Conservation (phyloP, 1,140 invertebrate genomes). For the Drosophila erecta region DNA sequence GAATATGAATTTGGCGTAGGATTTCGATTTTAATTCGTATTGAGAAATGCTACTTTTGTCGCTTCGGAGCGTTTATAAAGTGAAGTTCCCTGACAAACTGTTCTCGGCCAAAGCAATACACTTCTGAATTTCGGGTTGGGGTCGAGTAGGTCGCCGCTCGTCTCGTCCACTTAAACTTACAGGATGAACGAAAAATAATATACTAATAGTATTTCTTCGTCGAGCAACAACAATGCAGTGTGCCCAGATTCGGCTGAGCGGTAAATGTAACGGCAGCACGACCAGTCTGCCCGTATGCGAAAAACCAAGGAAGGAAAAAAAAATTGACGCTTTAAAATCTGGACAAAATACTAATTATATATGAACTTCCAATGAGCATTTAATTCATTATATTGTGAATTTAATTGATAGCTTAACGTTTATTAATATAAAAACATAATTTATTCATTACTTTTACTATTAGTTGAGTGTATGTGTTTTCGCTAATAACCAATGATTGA, state of each 20-base stretch:
- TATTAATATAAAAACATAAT: no score
- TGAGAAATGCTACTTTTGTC: background rate
- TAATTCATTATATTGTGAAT: no score
- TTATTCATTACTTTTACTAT: no score
- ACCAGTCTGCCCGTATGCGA: background rate
- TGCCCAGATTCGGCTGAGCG: background rate
- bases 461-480: no score
- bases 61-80: constrained; percentile 5
- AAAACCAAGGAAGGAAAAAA: background rate
- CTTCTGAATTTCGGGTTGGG: constrained; percentile 22
- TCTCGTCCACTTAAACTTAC: constrained; percentile 21
- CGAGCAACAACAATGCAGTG: background rate
- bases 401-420: no score
- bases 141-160: constrained; percentile 1
- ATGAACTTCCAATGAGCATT: no score
- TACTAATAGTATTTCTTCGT: background rate
- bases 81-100: no score
- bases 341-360: no score
- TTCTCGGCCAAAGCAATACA: constrained; percentile 18
- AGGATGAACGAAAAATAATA: constrained; percentile 29
- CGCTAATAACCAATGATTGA: no score
- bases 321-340: no score
- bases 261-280: background rate
- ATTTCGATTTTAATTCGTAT: background rate
- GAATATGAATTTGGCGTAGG: no score